These are phyloP conservation scores for Serrognathus titanus DNA, from an alignment of 2,888 invertebrate species.

Conservation along the genomic window DNA sequence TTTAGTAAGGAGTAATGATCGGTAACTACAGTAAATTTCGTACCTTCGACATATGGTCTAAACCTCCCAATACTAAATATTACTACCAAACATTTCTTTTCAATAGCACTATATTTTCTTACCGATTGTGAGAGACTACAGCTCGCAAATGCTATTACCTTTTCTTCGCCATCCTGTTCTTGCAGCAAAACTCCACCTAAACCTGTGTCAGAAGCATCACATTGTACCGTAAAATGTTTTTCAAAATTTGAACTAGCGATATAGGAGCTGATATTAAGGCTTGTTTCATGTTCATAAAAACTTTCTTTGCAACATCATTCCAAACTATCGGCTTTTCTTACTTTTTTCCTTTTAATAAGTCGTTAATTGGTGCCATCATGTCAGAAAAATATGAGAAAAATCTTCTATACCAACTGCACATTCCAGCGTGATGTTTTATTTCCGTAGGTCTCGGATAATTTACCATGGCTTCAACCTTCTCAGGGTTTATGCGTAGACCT, in stretches of 20 bases:
- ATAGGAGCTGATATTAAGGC: conserved; percentile 26
- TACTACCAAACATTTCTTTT: conserved; percentile 29
- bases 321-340: conserved; percentile 24
- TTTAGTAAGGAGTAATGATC: conserved; percentile 11
- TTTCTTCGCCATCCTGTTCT: conserved; percentile 22
- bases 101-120: conserved; percentile 29
- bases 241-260: conserved; percentile 28
- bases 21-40: conserved; percentile 11
- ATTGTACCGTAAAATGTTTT: conserved; percentile 28
- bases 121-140: conserved; percentile 27
- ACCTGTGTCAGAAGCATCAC: conserved; percentile 28
- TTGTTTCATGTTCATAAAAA: conserved; percentile 28
- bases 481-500: conserved; percentile 29
- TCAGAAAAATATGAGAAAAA: conserved; percentile 30
- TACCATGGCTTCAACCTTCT: conserved; percentile 29
- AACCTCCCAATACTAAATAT: conserved; percentile 31
- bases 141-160: conserved; percentile 29
- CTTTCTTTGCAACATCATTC: conserved; percentile 24
- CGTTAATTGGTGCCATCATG: conserved; percentile 26
- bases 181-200: conserved; percentile 28
- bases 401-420: conserved; percentile 31
- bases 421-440: conserved; percentile 31
- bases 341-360: conserved; percentile 23
- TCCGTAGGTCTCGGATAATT: conserved; percentile 30
- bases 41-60: conserved; percentile 17